Conservation (phyloP, 2,113 vertebrate species). For the Boulengerochromis microlepis region DNA sequence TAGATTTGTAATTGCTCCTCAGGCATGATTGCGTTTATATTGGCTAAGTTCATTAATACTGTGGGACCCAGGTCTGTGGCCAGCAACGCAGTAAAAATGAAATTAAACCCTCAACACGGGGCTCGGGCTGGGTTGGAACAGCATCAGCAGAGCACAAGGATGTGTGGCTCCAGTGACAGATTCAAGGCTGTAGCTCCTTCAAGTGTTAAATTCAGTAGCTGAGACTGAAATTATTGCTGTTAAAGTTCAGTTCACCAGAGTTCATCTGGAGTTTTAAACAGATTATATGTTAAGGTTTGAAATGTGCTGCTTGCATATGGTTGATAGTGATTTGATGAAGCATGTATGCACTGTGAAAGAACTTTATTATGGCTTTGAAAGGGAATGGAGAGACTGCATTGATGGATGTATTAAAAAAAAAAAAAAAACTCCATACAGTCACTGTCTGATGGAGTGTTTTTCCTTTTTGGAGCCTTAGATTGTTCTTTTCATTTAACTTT, state of each 20-base stretch:
- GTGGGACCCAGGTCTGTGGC: slow-evolving; percentile 46
- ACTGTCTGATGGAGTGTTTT: not conserved
- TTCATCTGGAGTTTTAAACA: not conserved
- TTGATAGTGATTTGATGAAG: not conserved
- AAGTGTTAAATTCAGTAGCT: not conserved
- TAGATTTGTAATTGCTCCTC: slow-evolving; percentile 71
- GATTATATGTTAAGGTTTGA: not conserved
- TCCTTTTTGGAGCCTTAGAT: not conserved
- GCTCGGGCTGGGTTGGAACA: slow-evolving; percentile 10
- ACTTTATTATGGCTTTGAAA: slow-evolving; percentile 21
- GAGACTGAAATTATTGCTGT: not conserved
- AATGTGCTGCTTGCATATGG: slow-evolving; percentile 9
- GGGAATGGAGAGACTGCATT: not conserved
- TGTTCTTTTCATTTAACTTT: not conserved
- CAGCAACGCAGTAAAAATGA: slow-evolving; percentile 65
- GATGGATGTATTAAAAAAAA: not conserved
- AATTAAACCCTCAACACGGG: slow-evolving; percentile 52
- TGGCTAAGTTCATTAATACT: slow-evolving; percentile 69
- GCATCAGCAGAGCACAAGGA: slow-evolving; percentile 10
- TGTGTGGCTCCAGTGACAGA: slow-evolving; percentile 3
- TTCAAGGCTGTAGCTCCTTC: not conserved
- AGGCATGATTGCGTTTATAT: slow-evolving; percentile 69
- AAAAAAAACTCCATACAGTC: not conserved
- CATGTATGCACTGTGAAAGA: not conserved
- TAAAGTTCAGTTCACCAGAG: slow-evolving; percentile 1